Evolutionary conservation across 2,888 invertebrate species (phyloP).

Genomic region (Nymphalis polychloros): DNA sequence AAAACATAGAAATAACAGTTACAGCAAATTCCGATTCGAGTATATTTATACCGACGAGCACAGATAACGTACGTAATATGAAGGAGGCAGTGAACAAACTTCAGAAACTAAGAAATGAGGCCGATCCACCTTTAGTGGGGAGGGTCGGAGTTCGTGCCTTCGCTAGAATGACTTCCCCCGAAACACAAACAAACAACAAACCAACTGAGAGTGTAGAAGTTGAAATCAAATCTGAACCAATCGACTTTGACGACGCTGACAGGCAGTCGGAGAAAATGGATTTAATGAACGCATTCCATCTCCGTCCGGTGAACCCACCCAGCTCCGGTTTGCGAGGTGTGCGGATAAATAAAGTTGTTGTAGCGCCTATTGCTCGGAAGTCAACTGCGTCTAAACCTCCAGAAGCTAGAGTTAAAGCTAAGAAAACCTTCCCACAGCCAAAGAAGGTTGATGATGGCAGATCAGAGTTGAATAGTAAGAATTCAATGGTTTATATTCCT

Average conservation of each 20-base stretch:
- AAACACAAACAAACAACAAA: slow-evolving; percentile 34
- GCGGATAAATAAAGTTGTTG: slow-evolving; percentile 63
- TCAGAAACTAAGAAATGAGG: slow-evolving; percentile 53
- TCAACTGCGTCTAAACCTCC: slow-evolving; percentile 44
- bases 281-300: slow-evolving; percentile 65
- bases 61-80: slow-evolving; percentile 56
- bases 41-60: slow-evolving; percentile 60
- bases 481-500: slow-evolving; percentile 77
- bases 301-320: slow-evolving; percentile 61
- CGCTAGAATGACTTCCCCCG: slow-evolving; percentile 65
- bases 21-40: slow-evolving; percentile 53
- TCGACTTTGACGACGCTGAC: slow-evolving; percentile 67
- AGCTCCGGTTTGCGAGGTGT: slow-evolving; percentile 59
- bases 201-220: slow-evolving; percentile 49
- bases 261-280: slow-evolving; percentile 66
- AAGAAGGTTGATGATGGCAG: slow-evolving; percentile 63
- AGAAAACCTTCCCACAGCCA: slow-evolving; percentile 70
- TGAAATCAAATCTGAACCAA: slow-evolving; percentile 72
- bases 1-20: slow-evolving; percentile 50
- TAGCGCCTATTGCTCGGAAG: slow-evolving; percentile 50
- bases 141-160: slow-evolving; percentile 71
- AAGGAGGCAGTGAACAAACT: slow-evolving; percentile 59
- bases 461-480: slow-evolving; percentile 69
- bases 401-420: slow-evolving; percentile 59
- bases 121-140: slow-evolving; percentile 55